These are phyloP conservation scores for Pammene aurita DNA, from an alignment of 2,888 invertebrate genomes.

Conservation along the genomic window DNA sequence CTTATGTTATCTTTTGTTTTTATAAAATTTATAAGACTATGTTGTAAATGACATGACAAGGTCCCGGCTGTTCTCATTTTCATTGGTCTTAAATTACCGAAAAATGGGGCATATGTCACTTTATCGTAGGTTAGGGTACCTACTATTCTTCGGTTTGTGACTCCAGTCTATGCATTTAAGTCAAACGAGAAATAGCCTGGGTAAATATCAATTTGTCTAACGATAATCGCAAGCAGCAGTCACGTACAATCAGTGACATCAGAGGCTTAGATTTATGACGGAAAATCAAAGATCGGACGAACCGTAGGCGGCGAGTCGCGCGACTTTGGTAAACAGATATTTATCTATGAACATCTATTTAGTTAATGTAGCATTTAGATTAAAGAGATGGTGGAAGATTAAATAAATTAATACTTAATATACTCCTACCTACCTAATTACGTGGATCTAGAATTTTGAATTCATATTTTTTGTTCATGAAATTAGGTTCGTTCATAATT, in stretches of 20 bases:
- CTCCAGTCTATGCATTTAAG: not conserved
- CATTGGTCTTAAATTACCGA: no score
- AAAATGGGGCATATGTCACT: not conserved
- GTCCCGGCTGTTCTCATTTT: no score
- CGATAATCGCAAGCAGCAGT: slow-evolving; percentile 38
- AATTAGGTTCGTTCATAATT: no score
- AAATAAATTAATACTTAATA: slow-evolving; percentile 4
- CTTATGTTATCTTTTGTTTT: no score
- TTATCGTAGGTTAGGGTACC: not conserved
- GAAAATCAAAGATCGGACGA: slow-evolving; percentile 33
- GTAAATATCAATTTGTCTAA: slow-evolving; percentile 34
- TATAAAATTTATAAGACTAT: no score
- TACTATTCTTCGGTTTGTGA: not conserved
- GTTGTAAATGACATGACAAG: no score
- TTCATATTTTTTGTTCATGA: no score
- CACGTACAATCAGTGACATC: slow-evolving; percentile 46
- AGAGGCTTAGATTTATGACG: slow-evolving; percentile 33
- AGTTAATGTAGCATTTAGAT: slow-evolving; percentile 64
- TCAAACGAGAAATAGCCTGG: slow-evolving; percentile 14
- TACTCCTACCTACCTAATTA: slow-evolving; percentile 10
- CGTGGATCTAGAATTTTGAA: not conserved
- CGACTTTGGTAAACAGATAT: slow-evolving; percentile 52
- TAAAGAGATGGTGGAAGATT: slow-evolving; percentile 44
- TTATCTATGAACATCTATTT: slow-evolving; percentile 62
- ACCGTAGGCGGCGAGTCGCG: slow-evolving; percentile 59